A percentile compares a stretch with the other conserved stretches of the same genome.
Conservation (phyloP, 2,113 vertebrate genomes). For the Perognathus longimembris region DNA sequence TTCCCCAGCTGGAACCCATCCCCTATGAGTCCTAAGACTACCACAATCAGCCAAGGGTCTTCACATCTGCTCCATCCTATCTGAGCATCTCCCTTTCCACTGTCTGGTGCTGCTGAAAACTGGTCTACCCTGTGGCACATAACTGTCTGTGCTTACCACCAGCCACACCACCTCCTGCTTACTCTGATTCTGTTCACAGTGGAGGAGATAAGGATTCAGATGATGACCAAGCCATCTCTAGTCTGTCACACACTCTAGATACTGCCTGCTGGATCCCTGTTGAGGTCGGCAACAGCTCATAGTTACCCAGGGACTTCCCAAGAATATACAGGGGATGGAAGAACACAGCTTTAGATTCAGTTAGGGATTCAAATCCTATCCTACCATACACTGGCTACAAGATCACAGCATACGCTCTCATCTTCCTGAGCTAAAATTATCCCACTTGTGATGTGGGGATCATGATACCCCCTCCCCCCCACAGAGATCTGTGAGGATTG, state of each 20-base stretch:
- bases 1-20: background rate
- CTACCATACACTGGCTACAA: background rate
- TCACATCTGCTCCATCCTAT: background rate
- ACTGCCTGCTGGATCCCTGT: background rate
- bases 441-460: background rate
- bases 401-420: background rate
- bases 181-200: background rate
- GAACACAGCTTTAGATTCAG: background rate
- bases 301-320: background rate
- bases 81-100: background rate
- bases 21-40: background rate
- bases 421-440: background rate
- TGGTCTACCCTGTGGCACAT: background rate
- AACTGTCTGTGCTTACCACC: background rate
- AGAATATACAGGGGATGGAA: background rate
- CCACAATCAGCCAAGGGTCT: background rate
- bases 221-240: background rate
- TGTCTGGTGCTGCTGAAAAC: background rate
- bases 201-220: background rate
- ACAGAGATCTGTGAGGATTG: background rate
- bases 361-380: background rate
- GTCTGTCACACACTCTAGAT: fast-evolving
- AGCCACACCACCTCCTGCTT: background rate
- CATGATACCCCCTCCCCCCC: background rate
- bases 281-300: background rate